Evolutionary conservation across 2,888 invertebrate genomes (phyloP).

Genomic region (Drosophila algonquin): DNA sequence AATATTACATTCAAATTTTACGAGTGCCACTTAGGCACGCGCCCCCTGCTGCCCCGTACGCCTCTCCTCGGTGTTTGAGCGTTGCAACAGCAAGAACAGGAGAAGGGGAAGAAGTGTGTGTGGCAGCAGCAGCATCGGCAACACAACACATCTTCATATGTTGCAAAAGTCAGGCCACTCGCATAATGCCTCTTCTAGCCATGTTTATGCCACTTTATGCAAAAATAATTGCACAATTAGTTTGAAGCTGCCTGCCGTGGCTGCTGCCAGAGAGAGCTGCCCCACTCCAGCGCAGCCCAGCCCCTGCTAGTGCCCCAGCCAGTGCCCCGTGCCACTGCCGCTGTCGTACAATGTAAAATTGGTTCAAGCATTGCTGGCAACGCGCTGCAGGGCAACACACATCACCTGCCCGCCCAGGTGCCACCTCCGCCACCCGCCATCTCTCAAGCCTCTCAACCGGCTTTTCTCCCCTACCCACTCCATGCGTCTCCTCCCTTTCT

Average conservation of each 20-base stretch:
- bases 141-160: constrained; percentile 60
- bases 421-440: constrained; percentile 13
- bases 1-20: constrained; percentile 80
- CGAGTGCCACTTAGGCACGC: constrained; percentile 77
- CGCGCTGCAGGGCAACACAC: constrained; percentile 69
- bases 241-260: constrained; percentile 76
- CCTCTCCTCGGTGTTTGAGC: neutral
- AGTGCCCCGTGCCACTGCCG: neutral
- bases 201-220: constrained; percentile 84
- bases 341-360: constrained; percentile 69
- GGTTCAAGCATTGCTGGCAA: constrained; percentile 73
- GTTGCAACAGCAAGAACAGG: constrained; percentile 8
- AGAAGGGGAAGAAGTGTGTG: neutral
- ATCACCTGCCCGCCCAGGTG: constrained; percentile 57
- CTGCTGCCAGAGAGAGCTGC: constrained; percentile 31
- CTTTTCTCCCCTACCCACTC: neutral
- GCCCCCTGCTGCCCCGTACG: constrained; percentile 27
- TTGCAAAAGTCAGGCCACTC: constrained; percentile 82
- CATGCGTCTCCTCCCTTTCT: neutral
- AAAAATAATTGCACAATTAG: constrained; percentile 84
- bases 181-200: constrained; percentile 82
- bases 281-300: neutral
- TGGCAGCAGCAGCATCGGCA: constrained; percentile 25
- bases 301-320: constrained; percentile 1
- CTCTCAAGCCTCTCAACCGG: neutral